Evolutionary conservation across 2,888 invertebrate species (phyloP), one percentile per base, ranked within the genome.

Genomic region (Diplolepis rosae): DNA sequence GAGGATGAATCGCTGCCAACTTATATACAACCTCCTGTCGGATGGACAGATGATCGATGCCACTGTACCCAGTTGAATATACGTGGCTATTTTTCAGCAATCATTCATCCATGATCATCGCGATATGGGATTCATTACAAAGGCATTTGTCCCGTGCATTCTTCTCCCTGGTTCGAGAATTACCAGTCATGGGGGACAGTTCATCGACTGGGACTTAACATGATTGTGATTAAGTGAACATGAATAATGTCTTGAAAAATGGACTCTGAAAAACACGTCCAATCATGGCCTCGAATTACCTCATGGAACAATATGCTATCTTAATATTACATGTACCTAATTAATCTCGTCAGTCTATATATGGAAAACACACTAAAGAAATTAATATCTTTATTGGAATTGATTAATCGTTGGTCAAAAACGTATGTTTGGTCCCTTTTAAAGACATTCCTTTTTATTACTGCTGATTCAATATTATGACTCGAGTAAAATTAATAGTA

Each of bases 191-290:
- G 61, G 61, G 39, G 61, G 61, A 61, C 61, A 61, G 61, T 61
- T 61, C 61, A 61, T 61, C 61, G 39, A 61, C 61, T 61, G 61
- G 35, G 61, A 24, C 61, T 24, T 61, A 61, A 61, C 35, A 24
- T 61, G 22, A 61, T 39, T 61, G 61, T 61, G 61, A 61, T 61
- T 61, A 61, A 61, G 35, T 61, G 61, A 52, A 61, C 61, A 54
- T 30, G 61, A 39, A n/a, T n/a, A 22, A 24, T 35, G 6, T 13
- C 24, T 24, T 11, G n/a, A 11, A 54, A 54, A 52, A 11, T 9
- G 30, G 22, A 39, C 45, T 9, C 18, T 7, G 15, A 5, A 27
- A 39, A 39, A 61, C 22, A 35, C 18, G 11, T 35, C 24, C 22
- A 5, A 24, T 6, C 11, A 27, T 35, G 35, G n/a, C n/a, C 24